Conservation (phyloP, 2,113 vertebrate species). For the Raja brachyura region DNA sequence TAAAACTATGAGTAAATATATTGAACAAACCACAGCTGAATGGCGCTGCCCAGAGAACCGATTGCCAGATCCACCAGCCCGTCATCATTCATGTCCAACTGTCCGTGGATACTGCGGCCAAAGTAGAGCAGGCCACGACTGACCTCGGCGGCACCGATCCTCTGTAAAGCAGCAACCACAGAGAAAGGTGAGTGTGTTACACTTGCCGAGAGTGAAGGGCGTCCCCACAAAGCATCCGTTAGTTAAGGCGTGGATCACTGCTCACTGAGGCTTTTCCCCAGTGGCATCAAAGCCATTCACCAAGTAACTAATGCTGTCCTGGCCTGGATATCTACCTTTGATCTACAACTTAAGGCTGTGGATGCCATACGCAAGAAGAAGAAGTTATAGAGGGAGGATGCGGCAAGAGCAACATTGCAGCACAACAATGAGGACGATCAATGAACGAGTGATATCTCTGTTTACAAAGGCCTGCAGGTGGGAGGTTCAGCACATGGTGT, state of each 20-base stretch:
- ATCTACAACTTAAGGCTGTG: too few relatives aligned
- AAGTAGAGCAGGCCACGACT: constrained; percentile 76
- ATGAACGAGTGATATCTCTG: not conserved
- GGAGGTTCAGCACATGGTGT: too few relatives aligned
- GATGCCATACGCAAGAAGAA: too few relatives aligned
- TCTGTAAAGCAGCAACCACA: constrained; percentile 55
- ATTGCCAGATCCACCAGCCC: constrained; percentile 82
- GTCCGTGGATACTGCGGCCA: constrained; percentile 85
- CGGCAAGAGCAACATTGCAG: not conserved
- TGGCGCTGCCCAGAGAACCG: constrained; percentile 78
- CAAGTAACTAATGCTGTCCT: too few relatives aligned
- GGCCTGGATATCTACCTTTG: too few relatives aligned
- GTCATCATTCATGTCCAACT: constrained; percentile 84
- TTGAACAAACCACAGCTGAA: constrained; percentile 78
- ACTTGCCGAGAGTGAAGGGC: not conserved
- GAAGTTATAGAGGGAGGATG: not conserved
- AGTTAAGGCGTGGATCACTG: too few relatives aligned
- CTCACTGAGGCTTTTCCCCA: too few relatives aligned
- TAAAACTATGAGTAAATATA: not conserved
- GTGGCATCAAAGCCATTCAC: too few relatives aligned
- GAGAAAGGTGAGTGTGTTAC: not conserved
- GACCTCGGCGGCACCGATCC: constrained; percentile 70
- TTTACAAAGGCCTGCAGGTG: too few relatives aligned
- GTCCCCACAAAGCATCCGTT: not conserved
- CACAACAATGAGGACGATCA: not conserved